Base-by-base conservation (phyloP, 2,113 vertebrate species). In the Sceloporus tristichus region DNA sequence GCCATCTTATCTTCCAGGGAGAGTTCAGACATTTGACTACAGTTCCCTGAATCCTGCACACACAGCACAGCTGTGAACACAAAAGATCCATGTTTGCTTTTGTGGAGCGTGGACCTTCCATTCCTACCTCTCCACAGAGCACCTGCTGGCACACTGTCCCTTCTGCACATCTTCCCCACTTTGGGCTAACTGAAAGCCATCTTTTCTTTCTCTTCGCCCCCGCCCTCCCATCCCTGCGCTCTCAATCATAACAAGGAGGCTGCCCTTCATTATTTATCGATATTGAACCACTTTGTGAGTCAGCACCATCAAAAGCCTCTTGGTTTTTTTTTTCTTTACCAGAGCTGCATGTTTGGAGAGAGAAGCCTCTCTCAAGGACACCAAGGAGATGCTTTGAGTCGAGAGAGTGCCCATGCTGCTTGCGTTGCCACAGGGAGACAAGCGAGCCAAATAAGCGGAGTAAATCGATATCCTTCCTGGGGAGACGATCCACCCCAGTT, bases 401-500 rank as follows among this genome's bases (percentile, higher is more conserved):
- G 1, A 14, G n/a, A n/a, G 75, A n/a, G 53, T 81, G 18, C 6
- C 78, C 1, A 0, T 34, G 0, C 0, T 21, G 40, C 38, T 89
- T 92, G 91, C 40, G 19, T 73, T 4, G 65, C 40, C 13, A 38
- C 34, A 66, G 40, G 86, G 87, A 79, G 68, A 25, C 7, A 1
- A 9, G 56, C 89, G 48, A 82, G 84, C 89, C 54, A 81, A 13
- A 65, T 70, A 90, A 82, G 13, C 6, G 29, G 9, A 34, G 76
- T 88, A 42, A 89, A 91, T 92, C 88, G 34, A 91, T 85, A 73
- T 16, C 81, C 93, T 87, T 92, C 92, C 89, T 90, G 29, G 21
- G 91, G 27, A 85, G 85, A 79, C 85, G 79, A 79, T 85, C 54
- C 74, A 82, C 40, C 34, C 66, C 81, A 78, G 76, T 92, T 80